Percentiles rank a stretch among this genome's conserved stretches.
Evolutionary conservation across 2,888 invertebrate genomes (phyloP).

Genomic region (Ferdinandea cuprea): DNA sequence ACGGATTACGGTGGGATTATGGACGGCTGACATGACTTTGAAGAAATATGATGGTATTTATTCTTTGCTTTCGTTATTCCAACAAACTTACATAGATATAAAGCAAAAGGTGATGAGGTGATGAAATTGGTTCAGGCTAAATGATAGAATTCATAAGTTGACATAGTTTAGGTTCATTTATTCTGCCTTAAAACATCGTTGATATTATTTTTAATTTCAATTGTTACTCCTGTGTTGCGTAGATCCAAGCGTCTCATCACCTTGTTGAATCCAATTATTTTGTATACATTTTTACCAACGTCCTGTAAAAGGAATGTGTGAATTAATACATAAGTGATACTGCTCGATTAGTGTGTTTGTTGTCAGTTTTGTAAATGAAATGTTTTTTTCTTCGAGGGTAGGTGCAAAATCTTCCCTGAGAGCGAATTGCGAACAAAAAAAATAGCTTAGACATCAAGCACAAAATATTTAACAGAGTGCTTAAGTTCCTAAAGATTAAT

Average conservation of each 20-base stretch:
- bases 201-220: constrained; percentile 78
- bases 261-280: constrained; percentile 80
- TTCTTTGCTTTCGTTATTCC: no score
- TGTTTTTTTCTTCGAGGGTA: no score
- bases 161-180: constrained; percentile 14
- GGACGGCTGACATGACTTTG: constrained; percentile 81
- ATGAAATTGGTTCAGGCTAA: background rate
- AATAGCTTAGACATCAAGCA: no score
- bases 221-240: constrained; percentile 80
- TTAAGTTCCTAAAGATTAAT: no score
- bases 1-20: constrained; percentile 78
- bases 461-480: no score
- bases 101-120: constrained; percentile 13
- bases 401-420: no score
- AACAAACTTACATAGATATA: no score
- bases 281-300: constrained; percentile 80
- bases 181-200: constrained; percentile 76
- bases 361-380: no score
- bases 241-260: constrained; percentile 78
- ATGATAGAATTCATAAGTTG: background rate
- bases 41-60: constrained; percentile 67
- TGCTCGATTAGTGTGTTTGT: no score
- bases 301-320: constrained; percentile 73
- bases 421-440: no score
- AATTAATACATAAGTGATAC: background rate